These are phyloP conservation scores for Hydraecia micacea DNA, from an alignment of 2,888 invertebrate genomes.

Conservation along the genomic window DNA sequence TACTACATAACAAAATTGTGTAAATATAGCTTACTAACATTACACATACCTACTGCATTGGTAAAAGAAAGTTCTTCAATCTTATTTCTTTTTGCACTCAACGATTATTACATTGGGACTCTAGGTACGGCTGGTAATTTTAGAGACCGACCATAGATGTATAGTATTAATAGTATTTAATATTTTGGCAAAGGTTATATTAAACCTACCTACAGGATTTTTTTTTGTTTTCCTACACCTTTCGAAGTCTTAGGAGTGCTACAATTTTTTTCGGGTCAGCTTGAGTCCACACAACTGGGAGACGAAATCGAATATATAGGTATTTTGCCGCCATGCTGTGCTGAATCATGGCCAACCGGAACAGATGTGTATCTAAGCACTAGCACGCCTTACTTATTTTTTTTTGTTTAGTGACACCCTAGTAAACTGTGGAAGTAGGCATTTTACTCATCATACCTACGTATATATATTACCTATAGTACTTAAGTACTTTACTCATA, in stretches of 20 bases:
- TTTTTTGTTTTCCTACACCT: background rate
- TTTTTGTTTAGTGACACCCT: background rate
- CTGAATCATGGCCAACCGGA: background rate
- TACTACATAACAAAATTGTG: background rate
- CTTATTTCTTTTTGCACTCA: background rate
- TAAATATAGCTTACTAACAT: background rate
- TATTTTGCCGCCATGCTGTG: background rate
- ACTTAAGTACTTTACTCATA: background rate
- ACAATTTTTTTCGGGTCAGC: background rate
- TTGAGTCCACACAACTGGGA: background rate
- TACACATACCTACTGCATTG: background rate
- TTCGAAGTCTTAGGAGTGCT: background rate
- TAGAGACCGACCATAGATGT: background rate
- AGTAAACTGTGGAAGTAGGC: no score
- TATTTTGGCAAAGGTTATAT: background rate
- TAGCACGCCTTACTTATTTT: background rate
- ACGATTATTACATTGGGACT: background rate
- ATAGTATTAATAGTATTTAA: background rate
- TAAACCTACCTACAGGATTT: no score
- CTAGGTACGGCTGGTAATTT: background rate
- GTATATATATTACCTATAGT: no score
- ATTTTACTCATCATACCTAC: no score
- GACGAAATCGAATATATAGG: background rate
- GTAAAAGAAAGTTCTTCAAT: background rate
- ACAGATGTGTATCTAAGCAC: background rate